Evolutionary conservation across 2,888 invertebrate species (phyloP).

Genomic region (Synanthedon tipuliformis): DNA sequence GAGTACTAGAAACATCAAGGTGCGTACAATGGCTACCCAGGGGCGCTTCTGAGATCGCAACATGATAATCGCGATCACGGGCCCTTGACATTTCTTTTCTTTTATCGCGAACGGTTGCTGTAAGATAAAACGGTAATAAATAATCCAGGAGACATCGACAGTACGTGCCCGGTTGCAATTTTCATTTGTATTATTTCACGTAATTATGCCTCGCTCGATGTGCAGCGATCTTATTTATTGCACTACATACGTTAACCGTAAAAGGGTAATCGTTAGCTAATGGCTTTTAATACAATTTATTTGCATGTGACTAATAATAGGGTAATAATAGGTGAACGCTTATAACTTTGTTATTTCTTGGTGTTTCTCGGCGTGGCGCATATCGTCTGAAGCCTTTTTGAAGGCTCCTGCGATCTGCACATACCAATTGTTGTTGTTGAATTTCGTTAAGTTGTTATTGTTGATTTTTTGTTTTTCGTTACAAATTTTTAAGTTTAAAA

Average conservation of each 20-base stretch:
- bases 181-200: slow-evolving; percentile 54
- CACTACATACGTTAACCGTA: slow-evolving; percentile 22
- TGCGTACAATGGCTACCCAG: slow-evolving; percentile 21
- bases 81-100: slow-evolving; percentile 62
- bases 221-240: slow-evolving; percentile 39
- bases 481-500: too few species aligned
- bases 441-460: too few species aligned
- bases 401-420: too few species aligned
- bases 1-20: slow-evolving; percentile 8
- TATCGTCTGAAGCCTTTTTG: too few species aligned
- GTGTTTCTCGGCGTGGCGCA: too few species aligned
- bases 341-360: too few species aligned
- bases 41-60: slow-evolving; percentile 53
- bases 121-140: slow-evolving; percentile 64
- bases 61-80: slow-evolving; percentile 63
- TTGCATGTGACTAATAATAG: slow-evolving; percentile 8
- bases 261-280: slow-evolving; percentile 41
- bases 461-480: too few species aligned
- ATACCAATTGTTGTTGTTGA: too few species aligned
- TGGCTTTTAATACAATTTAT: slow-evolving; percentile 24
- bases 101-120: slow-evolving; percentile 57
- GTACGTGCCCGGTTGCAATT: slow-evolving; percentile 55
- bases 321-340: too few species aligned
- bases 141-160: slow-evolving; percentile 48
- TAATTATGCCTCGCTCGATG: slow-evolving; percentile 51